Evolutionary conservation across 2,888 invertebrate species (phyloP), one percentile per base, ranked within the genome.

Genomic region (Melinaea menophilus): DNA sequence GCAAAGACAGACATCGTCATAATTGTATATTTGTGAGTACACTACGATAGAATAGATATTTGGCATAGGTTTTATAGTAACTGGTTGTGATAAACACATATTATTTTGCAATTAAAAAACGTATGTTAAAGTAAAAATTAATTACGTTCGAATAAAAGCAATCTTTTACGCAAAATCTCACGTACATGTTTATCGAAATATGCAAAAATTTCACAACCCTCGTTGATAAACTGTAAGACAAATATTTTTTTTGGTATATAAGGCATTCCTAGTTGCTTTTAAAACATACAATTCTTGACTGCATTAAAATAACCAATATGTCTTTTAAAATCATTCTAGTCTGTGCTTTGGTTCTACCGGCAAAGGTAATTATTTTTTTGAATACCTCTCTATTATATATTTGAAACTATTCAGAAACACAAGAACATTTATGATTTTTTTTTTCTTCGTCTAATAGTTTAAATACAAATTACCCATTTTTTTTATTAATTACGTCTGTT

Each of bases 1-100:
- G 73, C 68, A 65, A 75, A 76, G 59, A 73, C 57, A 59, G 75
- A 74, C 77, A 78, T 76, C 22, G 31, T 31, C 11, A 51, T 51
- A 31, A 11, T 31, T 51, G 22, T n/a, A 51, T 31, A 9, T 31
- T 51, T 31, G 9, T 31, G 22, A 48, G 48, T 13, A 48, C n/a
- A 48, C 13, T 51, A 51, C 31, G 31, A 31, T 9, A 31, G 9
- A 31, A 51, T 7, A 3, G 0, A 51, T 11, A 22, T 7, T 9
- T 11, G 22, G 31, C 3, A 11, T 51, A 51, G 51, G 7, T 51
- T 48, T 51, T 51, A 51, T 51, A 51, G 31, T 9, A 31, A 51
- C 5, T 11, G 31, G 31, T 51, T 31, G 51, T 31, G n/a, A 51
- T 1, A 5, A 9, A 41, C 9, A 3, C 31, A 51, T 31, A 31